phyloP scores from a whole-genome alignment of 2,888 invertebrate genomes.

The Rugalucina vietnamica region DNA sequence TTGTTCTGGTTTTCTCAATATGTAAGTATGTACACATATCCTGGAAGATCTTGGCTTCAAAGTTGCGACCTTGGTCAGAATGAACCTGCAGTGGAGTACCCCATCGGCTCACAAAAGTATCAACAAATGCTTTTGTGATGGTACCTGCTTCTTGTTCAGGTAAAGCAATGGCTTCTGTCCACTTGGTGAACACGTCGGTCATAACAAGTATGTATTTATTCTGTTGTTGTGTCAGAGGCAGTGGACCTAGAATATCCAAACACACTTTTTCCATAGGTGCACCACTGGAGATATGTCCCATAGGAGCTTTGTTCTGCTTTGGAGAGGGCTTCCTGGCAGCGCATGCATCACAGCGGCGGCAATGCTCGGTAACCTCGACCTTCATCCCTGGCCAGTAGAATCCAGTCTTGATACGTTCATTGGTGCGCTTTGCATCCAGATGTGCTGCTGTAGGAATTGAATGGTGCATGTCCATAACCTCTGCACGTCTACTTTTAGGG shows the following conservation, averaged over 20 bases:
- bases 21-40: slow-evolving; percentile 16
- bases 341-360: not conserved
- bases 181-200: not conserved
- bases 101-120: not conserved
- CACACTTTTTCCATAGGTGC: not conserved
- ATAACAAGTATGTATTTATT: slow-evolving; percentile 3
- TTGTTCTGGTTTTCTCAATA: slow-evolving; percentile 47
- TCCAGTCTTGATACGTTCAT: not conserved
- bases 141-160: slow-evolving; percentile 17
- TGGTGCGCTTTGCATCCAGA: slow-evolving; percentile 17
- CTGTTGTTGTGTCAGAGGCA: not conserved
- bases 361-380: not conserved
- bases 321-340: not conserved
- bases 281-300: not conserved
- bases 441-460: slow-evolving; percentile 27
- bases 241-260: not conserved
- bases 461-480: not conserved
- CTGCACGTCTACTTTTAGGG: not conserved
- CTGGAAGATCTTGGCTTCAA: slow-evolving; percentile 24
- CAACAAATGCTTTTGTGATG: not conserved
- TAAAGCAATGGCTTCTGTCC: not conserved
- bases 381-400: not conserved
- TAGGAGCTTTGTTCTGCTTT: not conserved
- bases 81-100: slow-evolving; percentile 19
- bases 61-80: slow-evolving; percentile 28